phyloP scores from a whole-genome alignment of 2,797 vertebrate species.

The Platalea minor region DNA sequence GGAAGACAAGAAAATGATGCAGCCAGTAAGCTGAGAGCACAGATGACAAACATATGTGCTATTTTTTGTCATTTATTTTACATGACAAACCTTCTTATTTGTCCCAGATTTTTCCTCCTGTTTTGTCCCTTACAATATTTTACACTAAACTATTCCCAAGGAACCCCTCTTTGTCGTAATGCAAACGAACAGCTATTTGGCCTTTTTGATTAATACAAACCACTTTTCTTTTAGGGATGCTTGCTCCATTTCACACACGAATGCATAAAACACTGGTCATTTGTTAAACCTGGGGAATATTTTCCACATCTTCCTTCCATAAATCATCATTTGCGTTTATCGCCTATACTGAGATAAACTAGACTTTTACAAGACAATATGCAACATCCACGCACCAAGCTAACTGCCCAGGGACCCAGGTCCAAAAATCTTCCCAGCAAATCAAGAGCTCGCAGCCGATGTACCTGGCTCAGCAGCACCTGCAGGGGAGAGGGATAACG shows the following conservation, averaged over 20 bases:
- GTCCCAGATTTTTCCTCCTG: neutral
- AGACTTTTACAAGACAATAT: accelerated
- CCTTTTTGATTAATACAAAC: neutral
- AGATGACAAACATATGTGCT: neutral
- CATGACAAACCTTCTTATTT: neutral
- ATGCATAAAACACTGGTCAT: neutral
- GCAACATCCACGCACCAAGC: constrained; percentile 82
- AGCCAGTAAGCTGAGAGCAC: neutral
- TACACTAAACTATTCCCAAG: neutral
- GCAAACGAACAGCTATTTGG: neutral
- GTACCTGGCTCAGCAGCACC: constrained; percentile 97
- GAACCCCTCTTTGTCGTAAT: neutral
- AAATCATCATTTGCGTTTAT: neutral
- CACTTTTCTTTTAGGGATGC: neutral
- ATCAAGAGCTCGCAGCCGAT: constrained; percentile 91
- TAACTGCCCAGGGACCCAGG: constrained; percentile 97
- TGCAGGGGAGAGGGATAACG: constrained; percentile 44
- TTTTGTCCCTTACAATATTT: neutral
- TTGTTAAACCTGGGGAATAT: neutral
- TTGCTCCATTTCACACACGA: neutral
- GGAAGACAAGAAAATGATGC: neutral
- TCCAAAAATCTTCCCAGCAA: constrained; percentile 94
- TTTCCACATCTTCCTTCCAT: neutral
- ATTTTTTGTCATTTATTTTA: neutral
- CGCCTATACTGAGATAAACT: accelerated